phyloP scores from a whole-genome alignment of 2,888 invertebrate species.

The Mactromeris polynyma region DNA sequence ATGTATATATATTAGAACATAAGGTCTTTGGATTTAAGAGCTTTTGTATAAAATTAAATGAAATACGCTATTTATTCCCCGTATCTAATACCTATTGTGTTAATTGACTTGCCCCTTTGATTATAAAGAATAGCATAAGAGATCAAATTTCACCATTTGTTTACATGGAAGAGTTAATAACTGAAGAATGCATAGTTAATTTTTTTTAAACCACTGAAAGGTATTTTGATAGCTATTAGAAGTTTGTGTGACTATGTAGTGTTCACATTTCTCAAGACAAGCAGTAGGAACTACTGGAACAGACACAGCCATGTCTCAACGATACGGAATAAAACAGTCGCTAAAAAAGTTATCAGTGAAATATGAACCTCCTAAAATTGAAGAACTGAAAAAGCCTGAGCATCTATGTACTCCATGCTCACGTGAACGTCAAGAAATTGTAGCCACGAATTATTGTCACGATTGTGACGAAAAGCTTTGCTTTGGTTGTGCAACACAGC shows the following conservation, averaged over 20 bases:
- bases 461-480: slow-evolving; percentile 66
- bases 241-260: too few relatives aligned
- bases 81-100: background rate
- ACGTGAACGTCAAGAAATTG: slow-evolving; percentile 45
- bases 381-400: slow-evolving; percentile 46
- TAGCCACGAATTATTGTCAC: slow-evolving; percentile 51
- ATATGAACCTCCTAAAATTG: slow-evolving; percentile 51
- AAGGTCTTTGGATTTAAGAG: too few relatives aligned
- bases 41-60: background rate
- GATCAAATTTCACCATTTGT: background rate
- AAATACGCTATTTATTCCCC: background rate
- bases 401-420: slow-evolving; percentile 57
- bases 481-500: slow-evolving; percentile 49
- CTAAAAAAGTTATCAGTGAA: slow-evolving; percentile 50
- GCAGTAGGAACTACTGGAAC: too few relatives aligned
- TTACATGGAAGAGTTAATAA: background rate
- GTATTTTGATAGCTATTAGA: too few relatives aligned
- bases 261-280: too few relatives aligned
- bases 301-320: slow-evolving; percentile 12
- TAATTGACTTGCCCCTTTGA: background rate
- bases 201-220: too few relatives aligned
- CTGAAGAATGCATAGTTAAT: background rate
- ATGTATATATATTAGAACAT: too few relatives aligned
- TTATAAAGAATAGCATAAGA: background rate
- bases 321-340: slow-evolving; percentile 61